Percentiles rank a stretch among this genome's conserved stretches.
Conservation (phyloP, 2,888 invertebrate species). For the Balanococcus diminutus region DNA sequence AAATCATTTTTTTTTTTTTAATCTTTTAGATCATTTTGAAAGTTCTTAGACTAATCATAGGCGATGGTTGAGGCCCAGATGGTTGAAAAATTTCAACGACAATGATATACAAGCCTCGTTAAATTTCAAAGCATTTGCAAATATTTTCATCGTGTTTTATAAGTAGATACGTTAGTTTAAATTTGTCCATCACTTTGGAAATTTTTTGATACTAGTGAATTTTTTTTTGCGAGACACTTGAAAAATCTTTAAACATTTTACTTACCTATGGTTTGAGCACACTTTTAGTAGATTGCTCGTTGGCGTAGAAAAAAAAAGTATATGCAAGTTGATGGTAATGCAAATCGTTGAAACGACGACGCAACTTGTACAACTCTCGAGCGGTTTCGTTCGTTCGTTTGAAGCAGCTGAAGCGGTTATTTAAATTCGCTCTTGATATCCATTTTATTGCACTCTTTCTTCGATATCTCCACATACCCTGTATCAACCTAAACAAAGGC, state of each 20-base stretch:
- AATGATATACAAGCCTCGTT: neutral
- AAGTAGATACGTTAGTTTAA: neutral
- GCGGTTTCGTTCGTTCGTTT: neutral
- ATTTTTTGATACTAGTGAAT: neutral
- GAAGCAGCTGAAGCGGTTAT: conserved; percentile 10
- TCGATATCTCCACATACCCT: neutral
- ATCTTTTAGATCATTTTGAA: too few species aligned
- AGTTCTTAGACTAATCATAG: too few species aligned
- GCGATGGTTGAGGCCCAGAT: neutral
- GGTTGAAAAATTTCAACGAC: neutral
- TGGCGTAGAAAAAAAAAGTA: neutral
- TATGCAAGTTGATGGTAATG: neutral
- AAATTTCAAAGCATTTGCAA: neutral
- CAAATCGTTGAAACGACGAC: conserved; percentile 1
- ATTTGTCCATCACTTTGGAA: neutral
- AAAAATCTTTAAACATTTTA: neutral
- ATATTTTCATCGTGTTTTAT: neutral
- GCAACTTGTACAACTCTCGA: conserved; percentile 13
- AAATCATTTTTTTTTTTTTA: too few species aligned
- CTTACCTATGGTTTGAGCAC: neutral
- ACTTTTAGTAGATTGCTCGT: neutral
- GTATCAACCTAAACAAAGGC: too few species aligned
- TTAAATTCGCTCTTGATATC: conserved; percentile 13
- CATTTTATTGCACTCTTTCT: conserved; percentile 20
- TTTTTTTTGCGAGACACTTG: neutral